Percentiles rank a stretch among this genome's conserved stretches.
Evolutionary conservation across 2,888 invertebrate species (phyloP).

Genomic region (Terebella lapidaria): DNA sequence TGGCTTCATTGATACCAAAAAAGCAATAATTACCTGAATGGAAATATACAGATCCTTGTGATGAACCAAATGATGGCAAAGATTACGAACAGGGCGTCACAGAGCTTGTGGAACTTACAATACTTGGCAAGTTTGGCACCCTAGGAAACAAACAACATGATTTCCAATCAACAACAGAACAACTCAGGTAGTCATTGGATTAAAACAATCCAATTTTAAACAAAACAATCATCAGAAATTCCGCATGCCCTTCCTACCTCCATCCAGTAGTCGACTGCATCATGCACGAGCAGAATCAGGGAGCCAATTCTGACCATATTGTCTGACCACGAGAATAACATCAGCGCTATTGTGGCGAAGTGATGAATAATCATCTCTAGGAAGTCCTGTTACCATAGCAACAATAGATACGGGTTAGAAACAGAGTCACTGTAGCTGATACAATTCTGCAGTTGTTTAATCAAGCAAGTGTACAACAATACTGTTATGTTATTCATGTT

Average conservation of each 20-base stretch:
- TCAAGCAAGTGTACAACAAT: too few species aligned
- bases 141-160: constrained; percentile 54
- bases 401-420: too few species aligned
- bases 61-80: constrained; percentile 88
- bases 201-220: too few species aligned
- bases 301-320: constrained; percentile 87
- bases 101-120: constrained; percentile 78
- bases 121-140: constrained; percentile 93
- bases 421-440: too few species aligned
- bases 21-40: constrained; percentile 60
- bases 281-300: constrained; percentile 63
- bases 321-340: constrained; percentile 90
- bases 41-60: constrained; percentile 83
- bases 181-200: too few species aligned
- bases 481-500: too few species aligned
- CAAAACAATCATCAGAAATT: too few species aligned
- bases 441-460: too few species aligned
- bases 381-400: constrained; percentile 60
- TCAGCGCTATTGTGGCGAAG: constrained; percentile 81
- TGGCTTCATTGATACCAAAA: too few species aligned
- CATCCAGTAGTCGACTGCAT: constrained; percentile 56
- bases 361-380: constrained; percentile 99
- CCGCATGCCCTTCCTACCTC: constrained; percentile 48
- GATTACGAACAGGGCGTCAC: constrained; percentile 80
- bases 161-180: not conserved